Percentiles rank a stretch among this genome's conserved stretches.
Evolutionary conservation across 1,140 invertebrate genomes (phyloP).

Genomic region (Neodiprion pinetum): DNA sequence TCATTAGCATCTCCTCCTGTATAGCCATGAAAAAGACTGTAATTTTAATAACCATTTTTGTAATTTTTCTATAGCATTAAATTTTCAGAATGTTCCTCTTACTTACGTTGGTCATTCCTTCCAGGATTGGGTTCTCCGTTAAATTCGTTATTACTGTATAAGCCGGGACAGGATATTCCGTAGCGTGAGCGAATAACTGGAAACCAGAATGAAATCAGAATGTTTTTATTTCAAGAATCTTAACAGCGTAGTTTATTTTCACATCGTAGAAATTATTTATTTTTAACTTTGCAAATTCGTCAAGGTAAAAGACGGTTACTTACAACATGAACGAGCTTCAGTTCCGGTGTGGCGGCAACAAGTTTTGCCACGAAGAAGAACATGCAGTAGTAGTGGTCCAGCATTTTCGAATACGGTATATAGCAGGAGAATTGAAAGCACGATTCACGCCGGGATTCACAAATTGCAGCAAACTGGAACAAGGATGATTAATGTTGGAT

Average conservation of each 20-base stretch:
- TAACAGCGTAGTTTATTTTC: too few species aligned
- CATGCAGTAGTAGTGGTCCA: background rate
- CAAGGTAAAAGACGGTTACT: background rate
- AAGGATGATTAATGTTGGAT: too few species aligned
- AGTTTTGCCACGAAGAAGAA: constrained; percentile 1
- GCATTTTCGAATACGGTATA: too few species aligned
- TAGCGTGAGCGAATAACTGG: background rate
- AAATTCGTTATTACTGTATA: background rate
- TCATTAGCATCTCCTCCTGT: constrained; percentile 39
- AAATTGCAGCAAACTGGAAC: too few species aligned
- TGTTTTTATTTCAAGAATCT: too few species aligned
- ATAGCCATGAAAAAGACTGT: background rate
- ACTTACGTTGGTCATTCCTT: background rate
- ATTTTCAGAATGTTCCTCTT: background rate
- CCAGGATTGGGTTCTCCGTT: background rate
- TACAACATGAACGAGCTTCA: background rate
- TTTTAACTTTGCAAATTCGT: too few species aligned
- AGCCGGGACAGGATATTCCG: background rate
- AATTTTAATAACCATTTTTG: background rate
- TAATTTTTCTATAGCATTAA: background rate
- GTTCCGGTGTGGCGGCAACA: background rate
- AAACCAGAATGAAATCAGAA: background rate
- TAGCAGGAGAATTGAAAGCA: too few species aligned
- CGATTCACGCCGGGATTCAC: too few species aligned
- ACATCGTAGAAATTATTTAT: too few species aligned